Conservation (phyloP, 2,113 vertebrate species). For the Malurus alboscapulatus region DNA sequence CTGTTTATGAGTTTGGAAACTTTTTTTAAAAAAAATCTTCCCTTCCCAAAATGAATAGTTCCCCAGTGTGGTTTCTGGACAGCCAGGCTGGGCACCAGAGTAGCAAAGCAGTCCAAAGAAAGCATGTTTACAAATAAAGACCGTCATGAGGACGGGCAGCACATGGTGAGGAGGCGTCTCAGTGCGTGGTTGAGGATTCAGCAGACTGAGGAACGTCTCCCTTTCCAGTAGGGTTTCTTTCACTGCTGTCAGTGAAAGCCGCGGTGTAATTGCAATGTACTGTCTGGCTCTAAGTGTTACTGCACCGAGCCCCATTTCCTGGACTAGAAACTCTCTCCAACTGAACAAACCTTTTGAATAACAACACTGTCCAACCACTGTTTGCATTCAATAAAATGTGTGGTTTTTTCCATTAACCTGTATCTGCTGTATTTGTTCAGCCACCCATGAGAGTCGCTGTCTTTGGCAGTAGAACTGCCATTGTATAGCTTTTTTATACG, state of each 20-base stretch:
- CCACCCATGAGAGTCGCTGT: not conserved
- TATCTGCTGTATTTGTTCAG: not conserved
- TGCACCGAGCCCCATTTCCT: not conserved
- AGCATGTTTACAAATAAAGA: conserved; percentile 31
- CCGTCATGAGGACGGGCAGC: not conserved
- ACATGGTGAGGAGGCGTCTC: not conserved
- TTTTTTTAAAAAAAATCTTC: not conserved
- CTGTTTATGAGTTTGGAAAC: not conserved
- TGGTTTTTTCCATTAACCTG: not conserved
- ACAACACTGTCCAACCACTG: conserved; percentile 26
- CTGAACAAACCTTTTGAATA: not conserved
- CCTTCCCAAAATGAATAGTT: not conserved
- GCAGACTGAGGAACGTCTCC: not conserved
- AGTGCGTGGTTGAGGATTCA: not conserved
- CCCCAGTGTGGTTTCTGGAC: conserved; percentile 5
- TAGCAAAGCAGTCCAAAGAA: conserved; percentile 53
- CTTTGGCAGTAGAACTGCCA: not conserved
- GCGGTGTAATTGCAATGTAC: not conserved
- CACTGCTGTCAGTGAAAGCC: not conserved
- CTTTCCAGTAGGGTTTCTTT: not conserved
- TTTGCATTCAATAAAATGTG: conserved; percentile 64
- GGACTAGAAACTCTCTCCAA: conserved; percentile 1
- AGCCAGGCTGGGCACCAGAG: not conserved
- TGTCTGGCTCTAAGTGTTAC: conserved; percentile 1
- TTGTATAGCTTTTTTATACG: not conserved